These are phyloP conservation scores for Sarcoramphus papa DNA, from an alignment of 2,797 vertebrate genomes.

Conservation along the genomic window DNA sequence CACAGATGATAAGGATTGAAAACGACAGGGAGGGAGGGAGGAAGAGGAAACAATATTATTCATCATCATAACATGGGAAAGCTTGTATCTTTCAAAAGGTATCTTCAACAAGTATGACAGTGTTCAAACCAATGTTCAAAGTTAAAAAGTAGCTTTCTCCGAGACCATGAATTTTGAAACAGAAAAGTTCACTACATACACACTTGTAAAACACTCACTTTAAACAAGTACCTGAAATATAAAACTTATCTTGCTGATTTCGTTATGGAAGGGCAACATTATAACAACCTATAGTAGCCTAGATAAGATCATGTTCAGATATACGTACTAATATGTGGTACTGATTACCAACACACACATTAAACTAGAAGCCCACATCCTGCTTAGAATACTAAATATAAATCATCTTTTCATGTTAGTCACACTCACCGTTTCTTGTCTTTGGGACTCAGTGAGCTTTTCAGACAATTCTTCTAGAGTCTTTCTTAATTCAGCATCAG, in stretches of 20 bases:
- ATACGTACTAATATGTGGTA: background rate
- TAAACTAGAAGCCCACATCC: background rate
- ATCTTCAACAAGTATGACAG: background rate
- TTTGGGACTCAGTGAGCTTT: constrained; percentile 77
- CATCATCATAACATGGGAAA: background rate
- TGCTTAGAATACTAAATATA: background rate
- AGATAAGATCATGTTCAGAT: background rate
- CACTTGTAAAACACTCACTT: background rate
- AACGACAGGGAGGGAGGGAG: background rate
- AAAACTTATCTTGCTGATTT: background rate
- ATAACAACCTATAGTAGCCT: background rate
- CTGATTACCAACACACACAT: background rate
- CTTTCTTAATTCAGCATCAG: constrained; percentile 85
- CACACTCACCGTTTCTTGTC: constrained; percentile 82
- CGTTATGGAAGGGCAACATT: background rate
- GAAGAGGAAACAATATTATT: background rate
- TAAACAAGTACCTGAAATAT: background rate
- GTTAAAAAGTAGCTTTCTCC: background rate
- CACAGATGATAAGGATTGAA: background rate
- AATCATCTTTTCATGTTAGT: background rate
- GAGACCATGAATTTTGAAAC: constrained; percentile 6
- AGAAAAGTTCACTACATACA: background rate
- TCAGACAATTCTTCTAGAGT: constrained; percentile 82
- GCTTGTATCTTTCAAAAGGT: constrained; percentile 8
- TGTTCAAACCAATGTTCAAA: background rate